Evolutionary conservation across 1,140 invertebrate genomes (phyloP).

Genomic region (Drosophila tristis): DNA sequence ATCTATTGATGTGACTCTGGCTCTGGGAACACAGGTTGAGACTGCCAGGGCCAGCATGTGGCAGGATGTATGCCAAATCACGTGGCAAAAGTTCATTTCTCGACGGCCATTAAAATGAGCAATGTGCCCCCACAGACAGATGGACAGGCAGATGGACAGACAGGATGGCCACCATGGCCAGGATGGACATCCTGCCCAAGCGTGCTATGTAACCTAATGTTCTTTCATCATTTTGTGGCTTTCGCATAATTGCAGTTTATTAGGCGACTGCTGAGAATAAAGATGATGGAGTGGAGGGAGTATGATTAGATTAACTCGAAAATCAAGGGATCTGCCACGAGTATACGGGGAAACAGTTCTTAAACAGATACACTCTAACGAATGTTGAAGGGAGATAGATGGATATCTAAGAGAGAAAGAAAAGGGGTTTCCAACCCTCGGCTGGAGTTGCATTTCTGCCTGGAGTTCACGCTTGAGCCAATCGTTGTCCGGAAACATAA

Average conservation of each 20-base stretch:
- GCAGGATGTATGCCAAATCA: constrained; percentile 51
- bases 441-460: too few relatives aligned
- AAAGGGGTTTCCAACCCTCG: too few relatives aligned
- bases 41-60: too few relatives aligned
- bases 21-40: constrained; percentile 14
- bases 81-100: constrained; percentile 74
- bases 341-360: too few relatives aligned
- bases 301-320: too few relatives aligned
- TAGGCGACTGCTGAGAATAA: constrained; percentile 25
- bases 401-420: too few relatives aligned
- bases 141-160: constrained; percentile 25
- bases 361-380: too few relatives aligned
- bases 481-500: too few relatives aligned
- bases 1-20: constrained; percentile 66
- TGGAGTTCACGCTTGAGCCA: too few relatives aligned
- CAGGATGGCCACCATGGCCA: neutral
- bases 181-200: neutral
- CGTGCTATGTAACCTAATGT: constrained; percentile 21
- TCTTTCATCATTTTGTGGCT: constrained; percentile 54
- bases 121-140: constrained; percentile 46
- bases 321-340: too few relatives aligned
- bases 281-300: neutral
- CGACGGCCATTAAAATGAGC: constrained; percentile 67
- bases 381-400: too few relatives aligned
- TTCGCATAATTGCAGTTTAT: constrained; percentile 57